Base-by-base conservation (phyloP, 2,888 invertebrate species). In the Odontothrips loti region DNA sequence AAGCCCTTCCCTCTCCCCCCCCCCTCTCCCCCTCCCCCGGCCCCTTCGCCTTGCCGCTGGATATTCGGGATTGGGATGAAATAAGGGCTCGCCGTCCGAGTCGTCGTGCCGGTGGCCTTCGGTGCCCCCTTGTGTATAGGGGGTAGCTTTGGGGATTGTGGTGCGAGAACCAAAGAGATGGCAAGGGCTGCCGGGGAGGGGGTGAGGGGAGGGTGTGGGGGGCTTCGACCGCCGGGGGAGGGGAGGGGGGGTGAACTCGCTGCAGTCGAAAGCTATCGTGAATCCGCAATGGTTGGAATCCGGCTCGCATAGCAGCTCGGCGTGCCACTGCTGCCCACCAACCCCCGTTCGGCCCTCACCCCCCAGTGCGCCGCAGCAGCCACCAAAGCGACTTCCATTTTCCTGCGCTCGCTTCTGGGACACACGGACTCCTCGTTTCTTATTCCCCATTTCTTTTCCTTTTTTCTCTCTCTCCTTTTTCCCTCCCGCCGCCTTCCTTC, bases 21-120 rank as follows among this genome's bases (percentile, higher is more conserved):
- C 3, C 51, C 51, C 51, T 10, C 51, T 51, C 51, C 20, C 51
- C 51, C 10, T 10, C 51, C 20, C 12, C 9, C 12, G 51, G 10
- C 20, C 51, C 20, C 10, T 10, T 10, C 34, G 34, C 34, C 34
- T 43, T 43, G 34, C 34, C 6, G 34, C 68, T 27, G 68, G 68
- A 75, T 75, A 75, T 75, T 75, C 68, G 68, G 68, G 68, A 75
- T 75, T 75, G 68, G 68, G 68, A 75, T 75, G 68, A 27, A 75
- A 27, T 27, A 27, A 27, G 68, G 68, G 34, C 3, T 2, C 34
- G 15, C 58, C 15, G 17, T 58, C 58, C 58, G 58, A 20, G 20
- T 15, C 34, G 20, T 15, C 34, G 34, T 43, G 34, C 34, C 34
- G 34, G 34, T 43, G 34, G n/a, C n/a, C n/a, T 1, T 12, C 51